phyloP scores from a whole-genome alignment of 2,797 vertebrate species.

The Enteromius unitaeniatus region DNA sequence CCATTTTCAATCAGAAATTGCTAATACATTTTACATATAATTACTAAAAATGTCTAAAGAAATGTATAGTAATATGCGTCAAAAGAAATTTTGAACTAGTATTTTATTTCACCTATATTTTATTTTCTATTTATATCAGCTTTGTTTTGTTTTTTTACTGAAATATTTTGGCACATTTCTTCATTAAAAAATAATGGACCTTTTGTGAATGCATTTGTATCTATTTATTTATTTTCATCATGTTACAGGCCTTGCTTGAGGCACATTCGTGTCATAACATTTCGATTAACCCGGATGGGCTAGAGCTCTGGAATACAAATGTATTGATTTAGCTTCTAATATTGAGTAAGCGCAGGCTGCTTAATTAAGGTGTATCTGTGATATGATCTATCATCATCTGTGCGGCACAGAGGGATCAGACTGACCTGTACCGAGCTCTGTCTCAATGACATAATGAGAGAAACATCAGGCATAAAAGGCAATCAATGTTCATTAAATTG shows the following conservation, averaged over 20 bases:
- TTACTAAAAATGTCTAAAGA: not conserved
- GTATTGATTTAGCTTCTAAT: conserved; percentile 39
- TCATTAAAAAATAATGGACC: not conserved
- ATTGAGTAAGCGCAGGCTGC: conserved; percentile 23
- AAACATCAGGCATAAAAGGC: conserved; percentile 56
- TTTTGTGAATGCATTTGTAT: not conserved
- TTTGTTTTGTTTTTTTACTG: not conserved
- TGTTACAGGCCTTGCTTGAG: not conserved
- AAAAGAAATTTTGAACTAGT: not conserved
- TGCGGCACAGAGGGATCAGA: conserved; percentile 37
- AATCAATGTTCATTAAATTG: conserved; percentile 68
- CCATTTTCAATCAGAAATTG: not conserved
- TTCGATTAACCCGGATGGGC: conserved; percentile 16
- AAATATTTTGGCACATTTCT: not conserved
- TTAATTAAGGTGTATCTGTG: conserved; percentile 54
- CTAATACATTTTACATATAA: not conserved
- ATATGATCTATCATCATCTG: conserved; percentile 42
- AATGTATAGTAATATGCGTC: not conserved
- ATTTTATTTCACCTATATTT: not conserved
- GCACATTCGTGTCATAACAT: conserved; percentile 21
- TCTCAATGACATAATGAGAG: conserved; percentile 58
- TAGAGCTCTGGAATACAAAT: conserved; percentile 34
- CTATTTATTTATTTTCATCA: not conserved
- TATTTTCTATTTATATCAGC: not conserved
- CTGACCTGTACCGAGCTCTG: conserved; percentile 39